Evolutionary conservation across 1,140 invertebrate genomes (phyloP).

Genomic region (Bombus turneri): DNA sequence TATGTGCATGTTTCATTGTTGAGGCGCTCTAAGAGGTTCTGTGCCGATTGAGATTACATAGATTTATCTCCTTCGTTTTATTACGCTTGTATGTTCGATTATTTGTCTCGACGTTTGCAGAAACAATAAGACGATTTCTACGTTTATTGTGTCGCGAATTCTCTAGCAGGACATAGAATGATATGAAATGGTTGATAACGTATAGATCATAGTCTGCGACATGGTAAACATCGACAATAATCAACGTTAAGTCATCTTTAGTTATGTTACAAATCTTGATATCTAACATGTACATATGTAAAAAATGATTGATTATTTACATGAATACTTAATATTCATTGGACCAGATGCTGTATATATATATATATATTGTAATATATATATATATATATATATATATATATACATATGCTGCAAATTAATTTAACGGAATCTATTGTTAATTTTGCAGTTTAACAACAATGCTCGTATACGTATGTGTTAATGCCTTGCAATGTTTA

Average conservation of each 20-base stretch:
- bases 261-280: constrained; percentile 47
- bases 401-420: constrained; percentile 27
- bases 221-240: constrained; percentile 65
- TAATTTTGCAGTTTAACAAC: constrained; percentile 47
- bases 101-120: constrained; percentile 22
- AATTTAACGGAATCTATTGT: constrained; percentile 34
- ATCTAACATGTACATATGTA: constrained; percentile 55
- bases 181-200: not conserved
- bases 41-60: constrained; percentile 54
- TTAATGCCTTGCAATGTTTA: constrained; percentile 70
- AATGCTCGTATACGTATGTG: constrained; percentile 72
- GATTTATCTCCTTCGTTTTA: constrained; percentile 42
- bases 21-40: constrained; percentile 41
- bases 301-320: constrained; percentile 60
- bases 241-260: constrained; percentile 50
- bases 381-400: constrained; percentile 31
- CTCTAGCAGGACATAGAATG: not conserved
- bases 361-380: constrained; percentile 2
- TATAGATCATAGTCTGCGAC: constrained; percentile 14
- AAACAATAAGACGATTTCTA: constrained; percentile 8
- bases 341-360: constrained; percentile 65
- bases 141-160: constrained; percentile 6
- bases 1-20: constrained; percentile 32
- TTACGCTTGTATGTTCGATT: constrained; percentile 38
- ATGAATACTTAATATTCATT: constrained; percentile 72